Conservation (phyloP, 1,140 invertebrate genomes). For the Bemisia tabaci region DNA sequence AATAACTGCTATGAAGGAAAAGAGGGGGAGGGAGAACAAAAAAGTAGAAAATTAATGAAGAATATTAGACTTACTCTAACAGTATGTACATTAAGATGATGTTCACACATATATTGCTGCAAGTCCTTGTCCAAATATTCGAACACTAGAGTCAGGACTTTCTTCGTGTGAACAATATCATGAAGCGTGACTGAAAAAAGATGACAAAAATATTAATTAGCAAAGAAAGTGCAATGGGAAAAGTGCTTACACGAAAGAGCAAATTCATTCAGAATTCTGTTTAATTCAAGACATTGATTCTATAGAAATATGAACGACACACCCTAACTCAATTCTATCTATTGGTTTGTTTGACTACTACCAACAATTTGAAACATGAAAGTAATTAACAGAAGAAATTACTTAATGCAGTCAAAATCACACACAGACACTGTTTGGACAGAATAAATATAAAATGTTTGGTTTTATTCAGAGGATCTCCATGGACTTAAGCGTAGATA, state of each 20-base stretch:
- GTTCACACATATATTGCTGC: slow-evolving; percentile 92
- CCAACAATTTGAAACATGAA: too few relatives aligned
- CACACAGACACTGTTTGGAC: too few relatives aligned
- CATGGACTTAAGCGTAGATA: too few relatives aligned
- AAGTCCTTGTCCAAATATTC: slow-evolving; percentile 97
- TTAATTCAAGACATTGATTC: too few relatives aligned
- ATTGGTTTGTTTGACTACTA: too few relatives aligned
- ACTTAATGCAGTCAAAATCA: too few relatives aligned
- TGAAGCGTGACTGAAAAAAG: slow-evolving; percentile 65
- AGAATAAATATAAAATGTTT: too few relatives aligned
- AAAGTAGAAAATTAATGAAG: background rate
- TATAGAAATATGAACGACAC: background rate
- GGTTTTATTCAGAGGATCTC: too few relatives aligned
- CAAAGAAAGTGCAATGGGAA: too few relatives aligned
- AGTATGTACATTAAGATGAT: slow-evolving; percentile 71
- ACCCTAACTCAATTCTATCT: background rate
- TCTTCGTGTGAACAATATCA: slow-evolving; percentile 93
- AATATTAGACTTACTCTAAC: slow-evolving; percentile 19
- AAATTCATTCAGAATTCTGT: background rate
- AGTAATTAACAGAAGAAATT: too few relatives aligned
- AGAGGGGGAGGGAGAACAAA: background rate
- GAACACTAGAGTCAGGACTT: slow-evolving; percentile 95
- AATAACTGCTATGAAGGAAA: slow-evolving; percentile 1
- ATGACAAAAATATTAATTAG: background rate
- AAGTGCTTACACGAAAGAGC: too few relatives aligned